phyloP scores from a whole-genome alignment of 2,113 vertebrate species.

The Oxyruncus cristatus region DNA sequence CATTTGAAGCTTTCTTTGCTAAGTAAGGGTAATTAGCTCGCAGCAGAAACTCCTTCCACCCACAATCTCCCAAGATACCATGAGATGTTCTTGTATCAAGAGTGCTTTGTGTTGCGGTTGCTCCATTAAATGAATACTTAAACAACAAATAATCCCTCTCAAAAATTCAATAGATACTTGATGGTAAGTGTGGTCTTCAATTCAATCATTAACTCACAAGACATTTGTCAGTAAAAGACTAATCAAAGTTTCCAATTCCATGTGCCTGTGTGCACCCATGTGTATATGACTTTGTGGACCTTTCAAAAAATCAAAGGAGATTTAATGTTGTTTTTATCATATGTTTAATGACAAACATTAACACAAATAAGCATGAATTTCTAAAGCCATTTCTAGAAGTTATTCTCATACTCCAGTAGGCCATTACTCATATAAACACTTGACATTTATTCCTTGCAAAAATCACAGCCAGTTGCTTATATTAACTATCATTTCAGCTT shows the following conservation, averaged over 20 bases:
- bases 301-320: not conserved
- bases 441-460: not conserved
- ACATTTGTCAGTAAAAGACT: not conserved
- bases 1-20: not conserved
- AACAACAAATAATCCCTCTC: not conserved
- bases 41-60: not conserved
- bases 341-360: not conserved
- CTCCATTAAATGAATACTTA: not conserved
- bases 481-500: not conserved
- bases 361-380: not conserved
- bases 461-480: not conserved
- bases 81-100: not conserved
- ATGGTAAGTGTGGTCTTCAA: not conserved
- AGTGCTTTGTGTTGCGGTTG: not conserved
- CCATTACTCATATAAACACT: not conserved
- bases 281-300: not conserved
- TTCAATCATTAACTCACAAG: not conserved
- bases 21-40: not conserved
- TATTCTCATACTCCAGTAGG: not conserved
- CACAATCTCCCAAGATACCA: not conserved
- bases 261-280: fast-evolving
- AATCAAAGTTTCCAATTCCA: not conserved
- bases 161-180: not conserved
- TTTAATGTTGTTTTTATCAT: not conserved
- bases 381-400: not conserved